Base-by-base conservation (phyloP, 2,888 invertebrate species). In the Mechanitis messenoides region DNA sequence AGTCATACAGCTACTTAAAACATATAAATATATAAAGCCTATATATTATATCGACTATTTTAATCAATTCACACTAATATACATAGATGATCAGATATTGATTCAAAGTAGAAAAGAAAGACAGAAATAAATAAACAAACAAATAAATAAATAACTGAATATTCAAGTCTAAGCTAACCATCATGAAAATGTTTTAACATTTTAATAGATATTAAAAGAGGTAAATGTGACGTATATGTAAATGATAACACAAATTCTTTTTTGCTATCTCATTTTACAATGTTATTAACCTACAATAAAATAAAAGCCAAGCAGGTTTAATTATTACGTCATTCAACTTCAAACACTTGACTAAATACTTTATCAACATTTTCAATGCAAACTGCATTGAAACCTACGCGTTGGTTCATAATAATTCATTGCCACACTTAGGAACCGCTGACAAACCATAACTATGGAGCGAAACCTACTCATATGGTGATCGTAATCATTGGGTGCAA, bases 391-490 rank as follows among this genome's bases (percentile, higher is more conserved):
- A 72, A 69, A 68, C 83, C 79, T 76, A 80, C 83, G 76, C 76
- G 63, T 67, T 72, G 73, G 71, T 59, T 53, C 50, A 69, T 77
- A 75, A 80, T 84, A 80, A 89, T 89, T 89, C 89, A 87, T 78
- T 79, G 77, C 82, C 86, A 84, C 85, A 78, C 87, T 78, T 82
- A 84, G 88, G 87, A 87, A 87, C 84, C 85, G 75, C 72, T 76
- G 73, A 73, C 87, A 70, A 73, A 72, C 87, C 84, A 85, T 84
- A 89, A 86, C 70, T 88, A 88, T 80, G 89, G 88, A 85, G 84
- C 86, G 84, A 87, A 85, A 76, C 88, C 89, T 86, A 87, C 85
- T 79, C 77, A 83, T 70, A 75, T 76, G 74, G 75, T 71, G 76
- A 80, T 81, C 82, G 68, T 65, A 73, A 67, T 75, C 75, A 76